A percentile compares a stretch with the other conserved stretches of the same genome.
Evolutionary conservation across 1,140 invertebrate species (phyloP).

Genomic region (Mesaphorura yosii): DNA sequence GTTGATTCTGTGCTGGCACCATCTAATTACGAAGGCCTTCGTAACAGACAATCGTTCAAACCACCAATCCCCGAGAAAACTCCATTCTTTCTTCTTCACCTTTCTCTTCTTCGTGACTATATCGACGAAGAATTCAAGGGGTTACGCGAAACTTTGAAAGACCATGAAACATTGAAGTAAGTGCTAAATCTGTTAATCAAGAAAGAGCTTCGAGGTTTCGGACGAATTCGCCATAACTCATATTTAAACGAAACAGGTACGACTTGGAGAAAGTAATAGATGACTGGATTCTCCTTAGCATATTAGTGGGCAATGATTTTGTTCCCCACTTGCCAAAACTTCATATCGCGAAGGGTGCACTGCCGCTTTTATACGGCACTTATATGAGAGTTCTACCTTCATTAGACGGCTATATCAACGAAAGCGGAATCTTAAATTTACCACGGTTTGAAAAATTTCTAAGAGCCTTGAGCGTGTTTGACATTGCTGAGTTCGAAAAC

Average conservation of each 20-base stretch:
- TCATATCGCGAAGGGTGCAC: conserved; percentile 78
- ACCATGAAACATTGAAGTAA: conserved; percentile 37
- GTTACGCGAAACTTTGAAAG: conserved; percentile 48
- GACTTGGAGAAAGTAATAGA: conserved; percentile 28
- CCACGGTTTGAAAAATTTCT: conserved; percentile 76
- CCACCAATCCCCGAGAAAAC: conserved; percentile 65
- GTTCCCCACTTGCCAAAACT: conserved; percentile 87
- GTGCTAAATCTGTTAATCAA: not conserved
- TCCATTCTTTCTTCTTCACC: conserved; percentile 82
- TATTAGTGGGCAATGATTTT: conserved; percentile 94
- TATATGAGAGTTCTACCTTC: conserved; percentile 78
- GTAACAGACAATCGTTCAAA: conserved; percentile 27
- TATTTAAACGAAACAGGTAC: too few species aligned
- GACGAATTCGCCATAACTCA: not conserved
- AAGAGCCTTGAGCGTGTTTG: conserved; percentile 59
- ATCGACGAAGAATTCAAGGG: conserved; percentile 77
- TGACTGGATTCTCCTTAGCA: conserved; percentile 68
- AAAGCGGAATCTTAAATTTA: conserved; percentile 72
- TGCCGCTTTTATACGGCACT: conserved; percentile 71
- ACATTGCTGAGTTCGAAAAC: conserved; percentile 74
- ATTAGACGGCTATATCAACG: conserved; percentile 86
- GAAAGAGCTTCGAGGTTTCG: not conserved
- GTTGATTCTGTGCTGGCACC: too few species aligned
- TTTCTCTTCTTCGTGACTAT: conserved; percentile 85
- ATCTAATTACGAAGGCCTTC: too few species aligned